Evolutionary conservation across 2,797 vertebrate genomes (phyloP).

Genomic region (Schizopygopsis malacanthus): DNA sequence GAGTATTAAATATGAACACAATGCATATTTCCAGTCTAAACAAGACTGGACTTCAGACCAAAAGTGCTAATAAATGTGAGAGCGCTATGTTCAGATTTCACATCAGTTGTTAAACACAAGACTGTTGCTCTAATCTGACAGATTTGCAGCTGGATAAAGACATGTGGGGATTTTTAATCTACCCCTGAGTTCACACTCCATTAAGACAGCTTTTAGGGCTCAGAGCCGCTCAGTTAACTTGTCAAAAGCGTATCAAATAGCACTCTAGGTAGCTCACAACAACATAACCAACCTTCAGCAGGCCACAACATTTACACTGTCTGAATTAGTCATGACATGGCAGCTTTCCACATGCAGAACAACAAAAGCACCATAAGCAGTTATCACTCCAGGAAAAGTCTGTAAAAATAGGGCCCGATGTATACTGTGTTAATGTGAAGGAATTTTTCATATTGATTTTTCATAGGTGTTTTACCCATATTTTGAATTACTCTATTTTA

Average conservation of each 20-base stretch:
- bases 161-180: not conserved
- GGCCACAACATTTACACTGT: not conserved
- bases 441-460: not conserved
- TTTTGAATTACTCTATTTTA: not conserved
- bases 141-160: constrained; percentile 44
- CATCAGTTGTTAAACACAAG: not conserved
- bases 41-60: too few relatives aligned
- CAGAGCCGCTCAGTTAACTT: not conserved
- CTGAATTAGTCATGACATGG: not conserved
- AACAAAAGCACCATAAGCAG: not conserved
- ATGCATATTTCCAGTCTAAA: too few relatives aligned
- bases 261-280: not conserved
- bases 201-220: constrained; percentile 32
- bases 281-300: not conserved
- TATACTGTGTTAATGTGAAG: not conserved
- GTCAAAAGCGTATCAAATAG: not conserved
- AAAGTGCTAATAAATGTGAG: too few relatives aligned
- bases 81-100: too few relatives aligned
- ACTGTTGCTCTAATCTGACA: constrained; percentile 11
- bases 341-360: not conserved
- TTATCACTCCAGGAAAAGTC: not conserved
- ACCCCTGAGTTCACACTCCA: constrained; percentile 55
- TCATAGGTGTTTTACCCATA: not conserved
- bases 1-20: too few relatives aligned
- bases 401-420: not conserved